These are phyloP conservation scores for Eremophila alpestris DNA, from an alignment of 2,797 vertebrate genomes.

Conservation along the genomic window DNA sequence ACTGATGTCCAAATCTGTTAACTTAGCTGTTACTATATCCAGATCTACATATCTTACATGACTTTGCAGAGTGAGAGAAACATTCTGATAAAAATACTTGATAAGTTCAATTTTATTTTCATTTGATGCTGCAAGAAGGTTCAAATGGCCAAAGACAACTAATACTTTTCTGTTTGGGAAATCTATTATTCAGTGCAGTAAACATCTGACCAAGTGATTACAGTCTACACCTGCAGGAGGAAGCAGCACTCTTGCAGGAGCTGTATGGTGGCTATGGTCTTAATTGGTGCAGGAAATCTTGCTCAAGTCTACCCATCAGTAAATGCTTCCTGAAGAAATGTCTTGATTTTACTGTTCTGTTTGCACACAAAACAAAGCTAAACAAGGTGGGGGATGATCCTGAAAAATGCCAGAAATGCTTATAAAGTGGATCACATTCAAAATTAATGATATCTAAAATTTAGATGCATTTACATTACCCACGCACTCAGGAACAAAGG, in stretches of 20 bases:
- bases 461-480: not conserved
- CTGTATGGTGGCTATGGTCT: not conserved
- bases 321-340: not conserved
- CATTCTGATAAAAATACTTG: not conserved
- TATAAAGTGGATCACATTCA: not conserved
- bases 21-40: not conserved
- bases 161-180: not conserved
- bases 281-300: not conserved
- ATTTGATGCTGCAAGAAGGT: not conserved
- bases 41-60: not conserved
- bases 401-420: not conserved
- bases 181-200: not conserved
- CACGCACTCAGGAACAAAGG: not conserved
- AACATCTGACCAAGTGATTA: not conserved
- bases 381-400: not conserved
- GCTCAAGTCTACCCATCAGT: not conserved
- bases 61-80: not conserved
- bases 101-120: not conserved
- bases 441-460: not conserved
- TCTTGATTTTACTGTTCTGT: not conserved
- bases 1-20: not conserved
- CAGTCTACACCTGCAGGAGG: accelerated
- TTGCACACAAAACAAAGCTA: not conserved
- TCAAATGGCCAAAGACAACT: not conserved
- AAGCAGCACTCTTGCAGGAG: not conserved